Evolutionary conservation across 30 jellyfish, hydroid and myxozoan genomes (phyloP).

Genomic region (Morbakka virulenta): DNA sequence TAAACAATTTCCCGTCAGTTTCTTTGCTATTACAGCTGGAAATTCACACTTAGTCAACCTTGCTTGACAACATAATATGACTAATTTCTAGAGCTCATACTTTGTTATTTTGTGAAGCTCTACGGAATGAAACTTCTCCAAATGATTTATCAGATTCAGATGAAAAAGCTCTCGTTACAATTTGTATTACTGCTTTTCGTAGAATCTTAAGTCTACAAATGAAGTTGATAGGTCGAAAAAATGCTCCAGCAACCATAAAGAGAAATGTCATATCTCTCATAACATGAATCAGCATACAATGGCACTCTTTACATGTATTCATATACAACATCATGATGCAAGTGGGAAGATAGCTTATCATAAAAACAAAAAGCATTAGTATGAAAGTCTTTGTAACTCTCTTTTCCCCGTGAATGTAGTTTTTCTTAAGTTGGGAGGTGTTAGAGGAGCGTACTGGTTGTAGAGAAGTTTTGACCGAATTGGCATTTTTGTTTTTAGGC

Average conservation of each 20-base stretch:
- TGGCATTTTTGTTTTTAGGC: slow-evolving; percentile 33
- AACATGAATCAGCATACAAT: slow-evolving; percentile 57
- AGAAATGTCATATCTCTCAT: slow-evolving; percentile 69
- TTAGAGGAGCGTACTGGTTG: slow-evolving; percentile 12
- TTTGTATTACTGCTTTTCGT: slow-evolving; percentile 20
- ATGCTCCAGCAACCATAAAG: slow-evolving; percentile 65
- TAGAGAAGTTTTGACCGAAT: slow-evolving; percentile 36
- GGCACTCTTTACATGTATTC: slow-evolving; percentile 62
- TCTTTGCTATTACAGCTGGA: too few species aligned
- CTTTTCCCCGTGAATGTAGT: slow-evolving; percentile 47
- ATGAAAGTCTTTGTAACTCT: slow-evolving; percentile 69
- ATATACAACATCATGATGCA: slow-evolving; percentile 60
- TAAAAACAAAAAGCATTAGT: slow-evolving; percentile 65
- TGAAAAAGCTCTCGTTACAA: background rate
- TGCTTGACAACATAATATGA: too few species aligned
- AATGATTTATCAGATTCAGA: background rate
- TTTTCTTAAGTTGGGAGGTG: slow-evolving; percentile 26
- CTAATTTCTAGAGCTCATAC: too few species aligned
- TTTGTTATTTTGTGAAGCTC: background rate
- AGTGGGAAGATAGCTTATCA: slow-evolving; percentile 60
- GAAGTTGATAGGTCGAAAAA: slow-evolving; percentile 64
- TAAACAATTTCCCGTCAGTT: too few species aligned
- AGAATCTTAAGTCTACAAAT: slow-evolving; percentile 44
- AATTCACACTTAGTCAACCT: too few species aligned
- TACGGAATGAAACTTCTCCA: background rate